A percentile compares a stretch with the other conserved stretches of the same genome.
These are phyloP conservation scores for Dynastes maya DNA, from an alignment of 2,888 invertebrate species.

Conservation along the genomic window DNA sequence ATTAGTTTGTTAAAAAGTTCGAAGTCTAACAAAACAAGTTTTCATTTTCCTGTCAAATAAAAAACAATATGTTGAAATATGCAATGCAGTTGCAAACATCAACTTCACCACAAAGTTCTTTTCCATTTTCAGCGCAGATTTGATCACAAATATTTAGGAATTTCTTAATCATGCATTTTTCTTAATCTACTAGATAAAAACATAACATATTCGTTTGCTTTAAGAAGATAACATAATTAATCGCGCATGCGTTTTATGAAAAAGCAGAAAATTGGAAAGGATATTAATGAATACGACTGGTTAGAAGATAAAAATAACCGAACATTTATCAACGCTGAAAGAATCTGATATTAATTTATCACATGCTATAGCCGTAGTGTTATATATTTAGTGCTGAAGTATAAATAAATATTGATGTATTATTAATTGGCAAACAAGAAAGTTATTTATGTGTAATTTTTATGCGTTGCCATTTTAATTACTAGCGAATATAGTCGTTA, in stretches of 20 bases:
- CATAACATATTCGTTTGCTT: neutral
- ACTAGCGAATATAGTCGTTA: neutral
- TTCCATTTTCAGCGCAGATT: too few species aligned
- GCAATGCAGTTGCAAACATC: too few species aligned
- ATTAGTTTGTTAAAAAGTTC: too few species aligned
- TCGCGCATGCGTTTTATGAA: conserved; percentile 6
- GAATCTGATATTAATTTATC: conserved; percentile 33
- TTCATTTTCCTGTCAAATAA: too few species aligned
- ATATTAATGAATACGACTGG: conserved; percentile 6
- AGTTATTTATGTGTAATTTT: conserved; percentile 28
- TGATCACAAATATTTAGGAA: too few species aligned
- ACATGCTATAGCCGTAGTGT: neutral
- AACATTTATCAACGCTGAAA: conserved; percentile 26
- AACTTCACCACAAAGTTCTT: too few species aligned
- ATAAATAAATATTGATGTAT: conserved; percentile 36
- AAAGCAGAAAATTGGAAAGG: conserved; percentile 22
- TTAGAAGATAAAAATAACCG: conserved; percentile 29
- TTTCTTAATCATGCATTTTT: too few species aligned
- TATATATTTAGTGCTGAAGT: conserved; percentile 22
- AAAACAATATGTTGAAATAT: too few species aligned
- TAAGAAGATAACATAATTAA: conserved; percentile 12
- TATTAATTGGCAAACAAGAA: conserved; percentile 27
- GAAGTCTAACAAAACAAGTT: too few species aligned
- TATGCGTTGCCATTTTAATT: conserved; percentile 22
- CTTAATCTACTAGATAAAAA: neutral